Evolutionary conservation across 2,888 invertebrate genomes (phyloP).

Genomic region (Apamea monoglypha): DNA sequence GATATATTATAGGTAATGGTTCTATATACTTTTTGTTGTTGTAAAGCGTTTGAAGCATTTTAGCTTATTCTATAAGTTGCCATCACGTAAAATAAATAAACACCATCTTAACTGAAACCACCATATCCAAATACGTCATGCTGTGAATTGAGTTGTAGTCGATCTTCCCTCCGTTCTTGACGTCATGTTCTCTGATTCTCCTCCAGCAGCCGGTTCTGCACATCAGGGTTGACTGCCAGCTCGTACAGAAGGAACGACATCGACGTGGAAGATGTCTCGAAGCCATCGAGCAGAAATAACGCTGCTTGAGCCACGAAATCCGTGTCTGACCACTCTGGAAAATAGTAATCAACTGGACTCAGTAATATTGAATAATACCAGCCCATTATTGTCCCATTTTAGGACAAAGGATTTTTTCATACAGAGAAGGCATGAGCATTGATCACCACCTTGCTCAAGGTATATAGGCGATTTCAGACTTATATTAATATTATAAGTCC

Average conservation of each 20-base stretch:
- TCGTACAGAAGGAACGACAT: constrained; percentile 89
- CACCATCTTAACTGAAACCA: constrained; percentile 84
- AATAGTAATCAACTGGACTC: background rate
- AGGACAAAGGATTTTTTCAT: background rate
- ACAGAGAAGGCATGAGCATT: background rate
- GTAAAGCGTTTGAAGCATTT: background rate
- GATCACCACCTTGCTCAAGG: no score
- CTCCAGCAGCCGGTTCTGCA: constrained; percentile 87
- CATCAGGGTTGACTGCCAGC: constrained; percentile 89
- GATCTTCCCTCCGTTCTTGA: constrained; percentile 79
- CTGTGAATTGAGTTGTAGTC: constrained; percentile 86
- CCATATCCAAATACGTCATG: constrained; percentile 91
- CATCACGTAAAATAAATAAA: no score
- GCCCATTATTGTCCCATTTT: background rate
- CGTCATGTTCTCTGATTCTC: constrained; percentile 88
- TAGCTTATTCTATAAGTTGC: background rate
- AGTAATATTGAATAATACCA: background rate
- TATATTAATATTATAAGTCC: no score
- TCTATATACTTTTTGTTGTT: background rate
- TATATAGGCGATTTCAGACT: no score
- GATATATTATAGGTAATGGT: background rate
- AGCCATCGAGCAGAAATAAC: constrained; percentile 89
- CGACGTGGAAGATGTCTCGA: constrained; percentile 83
- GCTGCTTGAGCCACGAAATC: constrained; percentile 86
- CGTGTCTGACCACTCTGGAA: constrained; percentile 78